A percentile compares a stretch with the other conserved stretches of the same genome.
These are phyloP conservation scores for Aix galericulata DNA, from an alignment of 2,113 vertebrate species.

Conservation along the genomic window DNA sequence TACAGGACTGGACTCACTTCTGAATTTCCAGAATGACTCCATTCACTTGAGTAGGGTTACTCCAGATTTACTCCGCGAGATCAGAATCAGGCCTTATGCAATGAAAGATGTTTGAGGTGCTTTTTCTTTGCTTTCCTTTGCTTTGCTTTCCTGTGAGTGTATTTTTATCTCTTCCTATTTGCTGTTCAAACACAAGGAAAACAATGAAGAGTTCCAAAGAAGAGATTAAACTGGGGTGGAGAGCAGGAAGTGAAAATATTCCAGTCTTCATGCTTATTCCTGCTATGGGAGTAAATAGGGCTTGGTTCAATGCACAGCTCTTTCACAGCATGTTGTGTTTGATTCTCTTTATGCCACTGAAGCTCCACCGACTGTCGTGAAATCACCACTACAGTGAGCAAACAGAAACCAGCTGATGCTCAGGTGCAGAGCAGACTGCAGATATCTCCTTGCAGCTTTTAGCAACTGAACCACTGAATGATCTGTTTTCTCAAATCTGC, in stretches of 20 bases:
- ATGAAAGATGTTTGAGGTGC: background rate
- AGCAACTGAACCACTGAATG: background rate
- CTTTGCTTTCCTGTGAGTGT: background rate
- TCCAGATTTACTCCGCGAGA: background rate
- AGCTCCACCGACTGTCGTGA: background rate
- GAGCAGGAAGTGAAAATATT: constrained; percentile 39
- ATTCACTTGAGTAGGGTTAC: background rate
- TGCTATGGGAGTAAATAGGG: background rate
- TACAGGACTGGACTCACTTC: background rate
- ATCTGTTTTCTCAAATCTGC: background rate
- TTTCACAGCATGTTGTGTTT: background rate
- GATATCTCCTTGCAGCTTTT: background rate
- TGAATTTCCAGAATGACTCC: constrained; percentile 26
- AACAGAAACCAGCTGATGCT: background rate
- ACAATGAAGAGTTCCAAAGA: constrained; percentile 18
- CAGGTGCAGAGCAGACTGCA: background rate
- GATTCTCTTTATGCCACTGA: background rate
- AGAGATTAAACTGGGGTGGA: background rate
- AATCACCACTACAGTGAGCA: background rate
- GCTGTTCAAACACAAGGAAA: background rate
- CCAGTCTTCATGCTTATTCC: constrained; percentile 22
- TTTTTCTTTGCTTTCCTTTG: background rate
- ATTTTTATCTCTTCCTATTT: constrained; percentile 40
- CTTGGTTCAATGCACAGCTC: constrained; percentile 1
- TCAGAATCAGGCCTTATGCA: constrained; percentile 7